Evolutionary conservation across 2,113 vertebrate species (phyloP), one percentile per base, ranked within the genome.

Genomic region (Gambusia affinis): DNA sequence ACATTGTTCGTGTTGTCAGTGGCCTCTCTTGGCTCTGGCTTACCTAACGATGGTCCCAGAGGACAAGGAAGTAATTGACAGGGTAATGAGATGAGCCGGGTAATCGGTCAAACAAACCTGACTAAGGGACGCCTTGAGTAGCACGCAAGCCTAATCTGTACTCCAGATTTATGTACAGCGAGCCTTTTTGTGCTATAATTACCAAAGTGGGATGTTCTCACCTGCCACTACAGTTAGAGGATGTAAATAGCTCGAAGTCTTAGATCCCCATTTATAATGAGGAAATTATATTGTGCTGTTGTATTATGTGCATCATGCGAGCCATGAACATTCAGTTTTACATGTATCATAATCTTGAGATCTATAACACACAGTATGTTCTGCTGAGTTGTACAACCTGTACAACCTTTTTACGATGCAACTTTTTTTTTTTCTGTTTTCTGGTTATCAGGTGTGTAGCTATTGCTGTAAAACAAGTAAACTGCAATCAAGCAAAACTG

Each of bases 11-110:
- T 33, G 75, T 80, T 75, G 64, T 78, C 51, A 66, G 80, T 42
- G 72, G 76, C 68, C 22, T 30, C 24, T 67, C 73, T 75, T 74
- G 75, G 83, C 75, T 71, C 79, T 78, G 78, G 73, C 70, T 90
- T 83, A 74, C 72, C 70, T 64, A 84, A 82, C 71, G 3, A 81
- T 14, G 0, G 62, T 66, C 81, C 88, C 72, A 63, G 72, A 81
- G 87, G 47, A 84, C 60, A 27, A 75, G 84, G 85, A 84, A 83
- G 83, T 86, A 75, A 85, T 80, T 90, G 84, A 87, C 80, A 84
- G 79, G 83, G 82, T 90, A 82, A 88, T 67, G 51, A 78, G 81
- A 90, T 88, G 81, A 88, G 79, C 57, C 28, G 44, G 76, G 78
- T 35, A 70, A 88, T 85, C 66, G 72, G 76, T 79, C 76, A 85